Percentiles rank a stretch among this genome's conserved stretches.
Conservation (phyloP, 2,888 invertebrate species). For the Aproaerema taeniolella region DNA sequence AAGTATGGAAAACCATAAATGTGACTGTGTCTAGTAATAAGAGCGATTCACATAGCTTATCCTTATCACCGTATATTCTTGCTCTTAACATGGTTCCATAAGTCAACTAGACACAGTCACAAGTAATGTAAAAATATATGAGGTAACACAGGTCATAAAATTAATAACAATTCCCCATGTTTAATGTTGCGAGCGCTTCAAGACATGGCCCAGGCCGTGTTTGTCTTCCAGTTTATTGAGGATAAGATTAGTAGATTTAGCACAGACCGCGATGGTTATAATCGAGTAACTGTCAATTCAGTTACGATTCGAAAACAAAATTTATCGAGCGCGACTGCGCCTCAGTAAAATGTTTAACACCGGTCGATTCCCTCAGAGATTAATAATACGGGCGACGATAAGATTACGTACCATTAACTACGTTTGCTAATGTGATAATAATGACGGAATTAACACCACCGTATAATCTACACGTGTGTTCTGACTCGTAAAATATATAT, state of each 20-base stretch:
- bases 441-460: too few relatives aligned
- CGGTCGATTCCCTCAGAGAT: constrained; percentile 37
- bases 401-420: constrained; percentile 1
- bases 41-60: too few relatives aligned
- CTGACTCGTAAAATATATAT: too few relatives aligned
- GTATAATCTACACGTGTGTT: background rate
- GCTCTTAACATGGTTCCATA: too few relatives aligned
- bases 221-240: constrained; percentile 6
- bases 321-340: constrained; percentile 41
- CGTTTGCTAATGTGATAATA: constrained; percentile 1
- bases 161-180: too few relatives aligned
- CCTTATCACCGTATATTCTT: too few relatives aligned
- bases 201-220: background rate
- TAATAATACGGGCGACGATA: constrained; percentile 24
- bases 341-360: constrained; percentile 53
- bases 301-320: constrained; percentile 45
- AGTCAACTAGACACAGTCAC: too few relatives aligned
- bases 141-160: too few relatives aligned
- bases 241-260: constrained; percentile 23
- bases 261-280: constrained; percentile 34
- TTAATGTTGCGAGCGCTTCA: too few relatives aligned
- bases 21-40: too few relatives aligned
- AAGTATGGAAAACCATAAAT: too few relatives aligned
- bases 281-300: constrained; percentile 47
- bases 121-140: too few relatives aligned